Conservation (phyloP, 2,113 vertebrate genomes). For the Equus quagga region DNA sequence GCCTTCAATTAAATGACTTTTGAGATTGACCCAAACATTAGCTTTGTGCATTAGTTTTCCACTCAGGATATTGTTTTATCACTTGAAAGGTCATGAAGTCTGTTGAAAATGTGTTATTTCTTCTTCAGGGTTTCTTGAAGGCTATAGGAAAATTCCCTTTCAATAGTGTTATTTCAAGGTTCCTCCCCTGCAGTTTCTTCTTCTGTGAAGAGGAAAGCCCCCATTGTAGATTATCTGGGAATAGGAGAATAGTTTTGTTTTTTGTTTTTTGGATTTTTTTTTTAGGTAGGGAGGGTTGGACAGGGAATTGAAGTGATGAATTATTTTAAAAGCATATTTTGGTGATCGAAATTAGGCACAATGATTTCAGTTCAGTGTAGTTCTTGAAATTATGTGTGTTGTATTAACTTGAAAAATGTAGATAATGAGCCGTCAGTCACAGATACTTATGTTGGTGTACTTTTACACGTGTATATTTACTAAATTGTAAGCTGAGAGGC, state of each 20-base stretch:
- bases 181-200: neutral
- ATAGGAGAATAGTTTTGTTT: neutral
- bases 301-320: slow-evolving; percentile 17
- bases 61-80: slow-evolving; percentile 54
- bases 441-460: neutral
- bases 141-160: neutral
- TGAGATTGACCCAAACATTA: slow-evolving; percentile 64
- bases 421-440: neutral
- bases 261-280: neutral
- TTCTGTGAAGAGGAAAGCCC: neutral
- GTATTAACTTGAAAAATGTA: slow-evolving; percentile 32
- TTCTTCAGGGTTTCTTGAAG: slow-evolving; percentile 31
- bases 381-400: slow-evolving; percentile 15
- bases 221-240: neutral
- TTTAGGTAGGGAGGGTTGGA: neutral
- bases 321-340: slow-evolving; percentile 5
- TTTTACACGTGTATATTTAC: slow-evolving; percentile 15
- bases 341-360: neutral
- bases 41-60: slow-evolving; percentile 55
- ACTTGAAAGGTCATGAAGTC: slow-evolving; percentile 52
- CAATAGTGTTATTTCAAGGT: neutral
- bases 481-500: neutral
- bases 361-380: neutral
- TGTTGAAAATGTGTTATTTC: slow-evolving; percentile 56
- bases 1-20: slow-evolving; percentile 73